Conservation (phyloP, 37 sponge, comb jelly and placozoan species). For the Beroe ovata region DNA sequence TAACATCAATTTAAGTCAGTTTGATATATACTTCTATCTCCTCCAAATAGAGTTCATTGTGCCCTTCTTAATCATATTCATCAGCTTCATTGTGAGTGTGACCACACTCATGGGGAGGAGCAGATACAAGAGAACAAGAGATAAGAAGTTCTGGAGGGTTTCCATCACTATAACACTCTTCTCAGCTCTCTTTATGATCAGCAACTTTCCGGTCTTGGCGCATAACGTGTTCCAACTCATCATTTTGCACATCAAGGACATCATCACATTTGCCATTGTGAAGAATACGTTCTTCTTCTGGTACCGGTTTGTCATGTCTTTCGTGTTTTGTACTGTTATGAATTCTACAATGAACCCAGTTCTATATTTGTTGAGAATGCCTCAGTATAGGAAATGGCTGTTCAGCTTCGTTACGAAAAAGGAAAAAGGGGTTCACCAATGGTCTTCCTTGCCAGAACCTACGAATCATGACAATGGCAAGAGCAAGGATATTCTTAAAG, state of each 20-base stretch:
- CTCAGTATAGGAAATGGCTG: background rate
- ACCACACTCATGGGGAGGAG: background rate
- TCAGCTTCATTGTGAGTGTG: background rate
- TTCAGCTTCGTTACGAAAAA: background rate
- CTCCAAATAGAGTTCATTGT: background rate
- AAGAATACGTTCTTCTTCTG: background rate
- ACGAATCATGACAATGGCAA: background rate
- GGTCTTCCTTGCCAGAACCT: background rate
- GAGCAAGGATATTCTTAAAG: background rate
- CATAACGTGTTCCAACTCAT: background rate
- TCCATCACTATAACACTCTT: background rate
- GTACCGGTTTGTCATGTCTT: background rate
- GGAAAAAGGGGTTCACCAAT: background rate
- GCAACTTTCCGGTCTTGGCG: background rate
- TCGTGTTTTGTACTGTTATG: background rate
- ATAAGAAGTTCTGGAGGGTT: background rate
- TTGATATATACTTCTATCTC: background rate
- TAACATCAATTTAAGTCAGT: background rate
- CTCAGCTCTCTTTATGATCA: background rate
- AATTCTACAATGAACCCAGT: background rate
- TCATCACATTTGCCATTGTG: background rate
- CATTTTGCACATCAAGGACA: background rate
- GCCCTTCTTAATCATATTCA: background rate
- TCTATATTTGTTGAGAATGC: background rate
- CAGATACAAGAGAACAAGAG: background rate